Evolutionary conservation across 2,888 invertebrate species (phyloP).

Genomic region (Agrotis exclamationis): DNA sequence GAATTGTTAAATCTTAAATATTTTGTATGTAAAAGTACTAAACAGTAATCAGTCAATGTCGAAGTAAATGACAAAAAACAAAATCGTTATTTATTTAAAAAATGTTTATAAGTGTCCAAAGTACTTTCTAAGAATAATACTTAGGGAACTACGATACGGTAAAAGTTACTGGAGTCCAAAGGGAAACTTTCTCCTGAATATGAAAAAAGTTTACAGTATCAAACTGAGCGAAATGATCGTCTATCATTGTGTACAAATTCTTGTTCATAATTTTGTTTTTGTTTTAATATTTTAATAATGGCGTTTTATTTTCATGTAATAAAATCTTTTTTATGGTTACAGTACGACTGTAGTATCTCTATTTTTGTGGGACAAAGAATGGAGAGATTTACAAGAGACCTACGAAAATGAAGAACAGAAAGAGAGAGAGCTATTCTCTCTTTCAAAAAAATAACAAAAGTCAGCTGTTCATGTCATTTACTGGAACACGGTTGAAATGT

Average conservation of each 20-base stretch:
- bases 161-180: conserved; percentile 15
- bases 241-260: conserved; percentile 6
- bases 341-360: too few relatives aligned
- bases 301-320: too few relatives aligned
- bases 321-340: too few relatives aligned
- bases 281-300: neutral
- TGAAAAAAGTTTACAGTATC: conserved; percentile 46
- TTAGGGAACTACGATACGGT: neutral
- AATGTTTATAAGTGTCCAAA: neutral
- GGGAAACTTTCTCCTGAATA: conserved; percentile 34
- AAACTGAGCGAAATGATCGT: conserved; percentile 24
- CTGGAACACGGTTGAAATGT: neutral
- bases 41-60: conserved; percentile 11
- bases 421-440: too few relatives aligned
- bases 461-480: neutral
- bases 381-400: too few relatives aligned
- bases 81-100: conserved; percentile 22
- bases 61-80: neutral
- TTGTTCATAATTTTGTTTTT: neutral
- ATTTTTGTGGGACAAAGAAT: too few relatives aligned
- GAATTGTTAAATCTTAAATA: neutral
- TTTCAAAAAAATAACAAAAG: neutral
- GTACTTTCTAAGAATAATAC: conserved; percentile 12
- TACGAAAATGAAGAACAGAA: too few relatives aligned
- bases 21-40: neutral